Conservation (phyloP, 1,140 invertebrate species). For the Nylanderia fulva region DNA sequence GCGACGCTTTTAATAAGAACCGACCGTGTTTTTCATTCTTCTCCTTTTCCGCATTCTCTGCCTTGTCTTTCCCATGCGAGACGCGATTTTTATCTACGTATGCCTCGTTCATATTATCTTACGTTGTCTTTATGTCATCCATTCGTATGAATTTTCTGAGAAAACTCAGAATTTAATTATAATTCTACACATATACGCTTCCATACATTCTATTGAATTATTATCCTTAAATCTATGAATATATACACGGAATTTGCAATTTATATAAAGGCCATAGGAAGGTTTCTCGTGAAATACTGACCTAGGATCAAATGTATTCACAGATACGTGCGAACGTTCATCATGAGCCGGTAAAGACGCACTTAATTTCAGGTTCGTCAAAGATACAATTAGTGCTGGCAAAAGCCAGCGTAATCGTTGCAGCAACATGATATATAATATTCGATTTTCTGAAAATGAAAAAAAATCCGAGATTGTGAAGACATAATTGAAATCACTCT, state of each 20-base stretch:
- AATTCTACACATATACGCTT: not conserved
- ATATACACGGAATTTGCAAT: not conserved
- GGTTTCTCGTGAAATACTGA: constrained; percentile 67
- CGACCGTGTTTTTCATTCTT: not conserved
- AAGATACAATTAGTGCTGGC: constrained; percentile 73
- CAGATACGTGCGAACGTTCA: constrained; percentile 75
- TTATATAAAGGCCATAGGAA: not conserved
- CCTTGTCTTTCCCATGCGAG: constrained; percentile 25
- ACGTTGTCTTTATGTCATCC: not conserved
- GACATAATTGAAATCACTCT: not conserved
- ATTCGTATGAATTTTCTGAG: not conserved
- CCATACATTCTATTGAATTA: not conserved
- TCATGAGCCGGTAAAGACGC: constrained; percentile 71
- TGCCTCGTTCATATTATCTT: constrained; percentile 18
- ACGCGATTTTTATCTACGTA: constrained; percentile 16
- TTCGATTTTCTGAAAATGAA: constrained; percentile 42
- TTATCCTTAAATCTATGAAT: not conserved
- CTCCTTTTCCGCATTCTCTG: constrained; percentile 23
- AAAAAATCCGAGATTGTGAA: not conserved
- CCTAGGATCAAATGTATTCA: constrained; percentile 82
- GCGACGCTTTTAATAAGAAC: constrained; percentile 4
- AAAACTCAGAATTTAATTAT: not conserved
- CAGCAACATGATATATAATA: constrained; percentile 73
- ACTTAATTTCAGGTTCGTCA: constrained; percentile 69
- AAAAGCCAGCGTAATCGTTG: constrained; percentile 75